Evolutionary conservation across 2,797 vertebrate genomes (phyloP).

Genomic region (Chaetophractus vellerosus): DNA sequence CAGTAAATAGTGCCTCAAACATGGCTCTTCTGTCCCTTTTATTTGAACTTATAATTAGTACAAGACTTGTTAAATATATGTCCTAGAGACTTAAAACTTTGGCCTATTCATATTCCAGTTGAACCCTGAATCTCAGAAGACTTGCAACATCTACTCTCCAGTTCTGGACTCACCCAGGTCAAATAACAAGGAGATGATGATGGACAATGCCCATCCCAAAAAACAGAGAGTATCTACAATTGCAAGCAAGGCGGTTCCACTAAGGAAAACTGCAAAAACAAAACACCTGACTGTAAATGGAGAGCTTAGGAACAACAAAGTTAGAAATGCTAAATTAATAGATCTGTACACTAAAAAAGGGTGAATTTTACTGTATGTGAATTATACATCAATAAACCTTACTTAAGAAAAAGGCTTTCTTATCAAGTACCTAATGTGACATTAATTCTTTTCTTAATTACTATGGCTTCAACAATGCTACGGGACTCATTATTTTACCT

Average conservation of each 20-base stretch:
- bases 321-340: conserved; percentile 8
- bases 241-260: background rate
- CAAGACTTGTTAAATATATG: too few relatives aligned
- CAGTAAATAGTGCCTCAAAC: too few relatives aligned
- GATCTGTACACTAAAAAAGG: background rate
- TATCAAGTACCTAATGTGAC: background rate
- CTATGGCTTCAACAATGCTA: background rate
- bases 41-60: too few relatives aligned
- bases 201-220: too few relatives aligned
- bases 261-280: background rate
- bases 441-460: background rate
- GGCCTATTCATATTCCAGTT: too few relatives aligned
- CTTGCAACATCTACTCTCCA: too few relatives aligned
- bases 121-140: too few relatives aligned
- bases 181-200: too few relatives aligned
- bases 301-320: background rate
- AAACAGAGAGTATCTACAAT: too few relatives aligned
- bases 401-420: conserved; percentile 1
- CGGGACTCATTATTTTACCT: background rate
- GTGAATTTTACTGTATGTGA: conserved; percentile 18
- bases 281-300: conserved; percentile 1
- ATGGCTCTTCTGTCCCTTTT: too few relatives aligned
- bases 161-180: too few relatives aligned
- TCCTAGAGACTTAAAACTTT: too few relatives aligned
- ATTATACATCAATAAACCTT: background rate